phyloP scores from a whole-genome alignment of 2,888 invertebrate genomes.

The Hyles lineata region DNA sequence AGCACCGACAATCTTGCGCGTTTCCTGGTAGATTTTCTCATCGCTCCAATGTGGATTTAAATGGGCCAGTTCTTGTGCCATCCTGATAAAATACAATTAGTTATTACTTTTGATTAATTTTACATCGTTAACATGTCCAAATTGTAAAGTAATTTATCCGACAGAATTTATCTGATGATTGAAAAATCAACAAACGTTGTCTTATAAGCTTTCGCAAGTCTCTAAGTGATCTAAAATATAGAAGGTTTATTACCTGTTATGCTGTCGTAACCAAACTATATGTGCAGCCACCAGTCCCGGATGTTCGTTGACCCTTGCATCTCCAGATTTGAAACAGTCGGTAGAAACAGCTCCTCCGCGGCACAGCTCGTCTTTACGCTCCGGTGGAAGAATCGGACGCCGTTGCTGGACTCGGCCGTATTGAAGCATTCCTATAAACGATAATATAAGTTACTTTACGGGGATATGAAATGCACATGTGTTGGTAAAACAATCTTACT shows the following conservation, averaged over 20 bases:
- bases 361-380: slow-evolving; percentile 87
- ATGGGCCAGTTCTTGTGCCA: slow-evolving; percentile 88
- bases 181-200: too few relatives aligned
- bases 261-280: slow-evolving; percentile 90
- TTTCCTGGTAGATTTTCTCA: slow-evolving; percentile 93
- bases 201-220: too few relatives aligned
- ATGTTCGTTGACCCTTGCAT: slow-evolving; percentile 91
- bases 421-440: slow-evolving; percentile 76
- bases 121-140: too few relatives aligned
- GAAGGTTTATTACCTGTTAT: slow-evolving; percentile 80
- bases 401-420: slow-evolving; percentile 88
- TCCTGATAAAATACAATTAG: slow-evolving; percentile 64
- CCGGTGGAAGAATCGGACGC: slow-evolving; percentile 84
- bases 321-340: slow-evolving; percentile 92
- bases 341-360: slow-evolving; percentile 89
- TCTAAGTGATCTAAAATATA: background rate
- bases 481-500: too few relatives aligned
- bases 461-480: too few relatives aligned
- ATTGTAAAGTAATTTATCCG: too few relatives aligned
- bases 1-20: slow-evolving; percentile 92
- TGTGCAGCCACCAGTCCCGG: slow-evolving; percentile 91
- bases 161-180: too few relatives aligned
- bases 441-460: too few relatives aligned
- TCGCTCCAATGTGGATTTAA: slow-evolving; percentile 95
- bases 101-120: too few relatives aligned